Conservation (phyloP, 2,888 invertebrate genomes). For the Hyposoter dolosus region DNA sequence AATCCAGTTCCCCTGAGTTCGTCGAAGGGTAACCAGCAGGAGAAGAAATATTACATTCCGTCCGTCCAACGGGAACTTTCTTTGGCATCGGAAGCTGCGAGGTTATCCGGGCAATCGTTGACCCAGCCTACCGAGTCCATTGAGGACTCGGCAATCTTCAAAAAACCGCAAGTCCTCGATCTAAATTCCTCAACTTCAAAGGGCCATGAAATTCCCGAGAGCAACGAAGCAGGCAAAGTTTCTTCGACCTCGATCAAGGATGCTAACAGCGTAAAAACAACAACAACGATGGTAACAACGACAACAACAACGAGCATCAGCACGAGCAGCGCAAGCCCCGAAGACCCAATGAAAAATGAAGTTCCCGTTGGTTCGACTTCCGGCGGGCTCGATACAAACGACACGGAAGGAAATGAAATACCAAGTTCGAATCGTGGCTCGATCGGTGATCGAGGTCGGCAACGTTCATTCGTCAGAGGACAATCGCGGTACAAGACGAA, state of each 20-base stretch:
- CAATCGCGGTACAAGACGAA: constrained; percentile 57
- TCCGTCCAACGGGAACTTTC: constrained; percentile 31
- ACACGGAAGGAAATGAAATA: constrained; percentile 58
- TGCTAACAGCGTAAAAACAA: constrained; percentile 1
- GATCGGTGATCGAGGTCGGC: constrained; percentile 45
- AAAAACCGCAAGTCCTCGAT: not conserved
- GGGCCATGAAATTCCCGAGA: not conserved
- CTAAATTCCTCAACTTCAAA: not conserved
- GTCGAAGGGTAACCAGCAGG: constrained; percentile 9
- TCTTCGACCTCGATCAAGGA: not conserved
- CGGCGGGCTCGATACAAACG: constrained; percentile 38
- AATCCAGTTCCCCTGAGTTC: constrained; percentile 21
- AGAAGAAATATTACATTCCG: constrained; percentile 65
- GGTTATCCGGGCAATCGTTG: not conserved
- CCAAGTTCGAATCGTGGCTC: constrained; percentile 31
- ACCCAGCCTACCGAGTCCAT: not conserved
- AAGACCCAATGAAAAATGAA: constrained; percentile 66
- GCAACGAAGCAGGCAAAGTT: not conserved
- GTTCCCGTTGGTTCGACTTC: constrained; percentile 50
- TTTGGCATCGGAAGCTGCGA: not conserved
- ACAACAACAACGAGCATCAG: constrained; percentile 19
- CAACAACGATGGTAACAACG: constrained; percentile 1
- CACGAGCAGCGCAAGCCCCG: constrained; percentile 1
- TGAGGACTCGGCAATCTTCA: not conserved
- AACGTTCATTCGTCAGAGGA: constrained; percentile 54